Evolutionary conservation across 2,888 invertebrate genomes (phyloP).

Genomic region (Rugalucina vietnamica): DNA sequence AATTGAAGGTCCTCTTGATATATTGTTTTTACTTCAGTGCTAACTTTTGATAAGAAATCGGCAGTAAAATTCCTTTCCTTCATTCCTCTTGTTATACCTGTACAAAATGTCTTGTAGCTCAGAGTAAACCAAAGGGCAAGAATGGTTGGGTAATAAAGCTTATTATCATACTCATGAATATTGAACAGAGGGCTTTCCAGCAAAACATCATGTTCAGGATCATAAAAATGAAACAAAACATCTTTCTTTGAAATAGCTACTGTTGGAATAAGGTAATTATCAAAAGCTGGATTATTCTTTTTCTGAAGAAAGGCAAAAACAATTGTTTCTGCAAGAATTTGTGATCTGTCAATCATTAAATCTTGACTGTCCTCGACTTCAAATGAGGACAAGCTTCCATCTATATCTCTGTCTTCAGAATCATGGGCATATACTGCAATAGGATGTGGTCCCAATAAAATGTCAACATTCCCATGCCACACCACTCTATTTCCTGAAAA

Average conservation of each 20-base stretch:
- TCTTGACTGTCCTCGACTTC: background rate
- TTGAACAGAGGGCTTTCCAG: background rate
- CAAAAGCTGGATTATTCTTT: background rate
- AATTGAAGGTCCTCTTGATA: background rate
- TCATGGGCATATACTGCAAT: background rate
- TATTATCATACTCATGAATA: background rate
- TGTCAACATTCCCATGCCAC: conserved; percentile 7
- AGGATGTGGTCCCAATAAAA: conserved; percentile 10
- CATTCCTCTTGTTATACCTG: background rate
- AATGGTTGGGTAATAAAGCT: background rate
- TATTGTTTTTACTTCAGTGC: background rate
- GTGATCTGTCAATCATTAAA: background rate
- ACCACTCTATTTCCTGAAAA: background rate
- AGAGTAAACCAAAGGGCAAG: background rate
- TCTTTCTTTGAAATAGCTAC: background rate
- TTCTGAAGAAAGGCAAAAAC: conserved; percentile 13
- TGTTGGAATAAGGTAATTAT: conserved; percentile 9
- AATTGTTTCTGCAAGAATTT: background rate
- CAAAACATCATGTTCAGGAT: conserved; percentile 18
- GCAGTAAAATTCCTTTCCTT: background rate
- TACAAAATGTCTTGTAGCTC: background rate
- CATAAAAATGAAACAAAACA: conserved; percentile 22
- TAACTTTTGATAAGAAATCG: background rate
- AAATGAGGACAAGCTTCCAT: background rate
- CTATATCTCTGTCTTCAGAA: background rate